A percentile compares a stretch with the other conserved stretches of the same genome.
phyloP scores from a whole-genome alignment of 1,140 invertebrate species.

The Penaeus chinensis region DNA sequence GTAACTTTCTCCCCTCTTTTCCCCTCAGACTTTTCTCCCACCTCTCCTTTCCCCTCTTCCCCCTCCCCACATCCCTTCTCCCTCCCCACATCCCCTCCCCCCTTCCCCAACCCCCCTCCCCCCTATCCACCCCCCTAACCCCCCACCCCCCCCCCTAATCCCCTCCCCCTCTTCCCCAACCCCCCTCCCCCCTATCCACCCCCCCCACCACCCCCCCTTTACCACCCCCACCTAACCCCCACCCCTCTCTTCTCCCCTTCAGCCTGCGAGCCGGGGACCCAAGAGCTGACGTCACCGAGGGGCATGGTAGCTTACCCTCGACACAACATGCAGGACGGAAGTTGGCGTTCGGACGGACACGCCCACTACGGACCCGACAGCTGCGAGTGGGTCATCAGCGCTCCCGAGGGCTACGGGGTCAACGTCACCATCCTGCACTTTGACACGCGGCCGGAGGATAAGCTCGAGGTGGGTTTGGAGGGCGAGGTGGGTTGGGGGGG shows the following conservation, averaged over 20 bases:
- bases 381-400: constrained; percentile 42
- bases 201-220: no score
- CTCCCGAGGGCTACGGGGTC: constrained; percentile 41
- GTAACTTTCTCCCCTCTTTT: no score
- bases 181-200: no score
- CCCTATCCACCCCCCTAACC: no score
- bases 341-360: neutral
- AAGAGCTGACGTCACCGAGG: constrained; percentile 21
- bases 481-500: neutral
- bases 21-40: no score
- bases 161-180: no score
- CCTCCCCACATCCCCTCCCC: no score
- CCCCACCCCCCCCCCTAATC: no score
- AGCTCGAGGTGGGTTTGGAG: neutral
- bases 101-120: no score
- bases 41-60: no score
- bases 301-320: constrained; percentile 30
- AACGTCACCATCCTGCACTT: constrained; percentile 43
- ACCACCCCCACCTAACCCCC: no score
- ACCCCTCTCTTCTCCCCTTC: neutral
- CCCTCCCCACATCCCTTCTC: no score
- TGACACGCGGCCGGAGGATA: constrained; percentile 38
- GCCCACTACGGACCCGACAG: constrained; percentile 40
- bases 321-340: constrained; percentile 23
- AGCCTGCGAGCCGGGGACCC: constrained; percentile 33